A percentile compares a stretch with the other conserved stretches of the same genome.
Evolutionary conservation across 2,113 vertebrate species (phyloP).

Genomic region (Lucifuga dentata): DNA sequence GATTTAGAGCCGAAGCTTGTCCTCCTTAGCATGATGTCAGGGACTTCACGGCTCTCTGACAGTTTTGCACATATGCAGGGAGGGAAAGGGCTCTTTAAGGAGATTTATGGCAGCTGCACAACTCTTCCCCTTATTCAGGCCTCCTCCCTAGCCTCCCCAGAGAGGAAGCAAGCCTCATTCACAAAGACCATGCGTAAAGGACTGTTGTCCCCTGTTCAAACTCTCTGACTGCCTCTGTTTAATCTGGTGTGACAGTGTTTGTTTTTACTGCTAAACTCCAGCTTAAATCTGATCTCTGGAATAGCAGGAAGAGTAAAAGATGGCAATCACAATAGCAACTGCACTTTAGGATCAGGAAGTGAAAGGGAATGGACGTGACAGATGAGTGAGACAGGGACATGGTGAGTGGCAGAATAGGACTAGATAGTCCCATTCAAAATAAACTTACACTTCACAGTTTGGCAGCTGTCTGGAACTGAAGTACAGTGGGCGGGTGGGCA

Average conservation of each 20-base stretch:
- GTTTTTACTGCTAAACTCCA: slow-evolving; percentile 35
- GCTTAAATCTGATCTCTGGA: slow-evolving; percentile 1
- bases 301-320: slow-evolving; percentile 11
- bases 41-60: slow-evolving; percentile 29
- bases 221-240: slow-evolving; percentile 25
- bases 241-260: slow-evolving; percentile 53
- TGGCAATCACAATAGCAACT: slow-evolving; percentile 9
- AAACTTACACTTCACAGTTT: background rate
- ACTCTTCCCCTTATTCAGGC: slow-evolving; percentile 12
- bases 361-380: background rate
- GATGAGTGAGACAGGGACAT: background rate
- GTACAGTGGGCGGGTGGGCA: background rate
- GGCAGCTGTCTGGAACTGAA: slow-evolving; percentile 5
- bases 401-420: background rate
- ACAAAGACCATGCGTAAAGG: slow-evolving; percentile 42
- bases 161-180: slow-evolving; percentile 54
- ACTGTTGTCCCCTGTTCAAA: slow-evolving; percentile 17
- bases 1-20: slow-evolving; percentile 39
- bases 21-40: slow-evolving; percentile 55
- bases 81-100: slow-evolving; percentile 49
- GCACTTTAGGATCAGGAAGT: background rate
- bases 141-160: slow-evolving; percentile 29
- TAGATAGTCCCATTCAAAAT: background rate
- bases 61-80: slow-evolving; percentile 30
- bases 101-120: slow-evolving; percentile 53